Conservation (phyloP, 2,113 vertebrate genomes). For the Burhinus oedicnemus region DNA sequence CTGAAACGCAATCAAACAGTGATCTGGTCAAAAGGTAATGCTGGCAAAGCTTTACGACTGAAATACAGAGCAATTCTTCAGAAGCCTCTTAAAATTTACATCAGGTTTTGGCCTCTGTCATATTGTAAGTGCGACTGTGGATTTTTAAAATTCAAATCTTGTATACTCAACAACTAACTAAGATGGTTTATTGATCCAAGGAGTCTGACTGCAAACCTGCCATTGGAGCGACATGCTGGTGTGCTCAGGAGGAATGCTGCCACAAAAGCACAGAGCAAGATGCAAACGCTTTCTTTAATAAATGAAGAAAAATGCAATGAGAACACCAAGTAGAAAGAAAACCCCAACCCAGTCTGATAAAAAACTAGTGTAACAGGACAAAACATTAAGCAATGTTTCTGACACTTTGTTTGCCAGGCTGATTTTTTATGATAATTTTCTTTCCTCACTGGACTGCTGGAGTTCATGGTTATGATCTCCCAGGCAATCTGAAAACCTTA, state of each 20-base stretch:
- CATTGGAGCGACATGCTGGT: neutral
- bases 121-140: conserved; percentile 3
- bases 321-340: neutral
- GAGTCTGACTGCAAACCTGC: neutral
- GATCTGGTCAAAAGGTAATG: neutral
- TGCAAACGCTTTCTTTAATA: neutral
- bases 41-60: neutral
- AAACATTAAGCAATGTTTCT: conserved; percentile 3
- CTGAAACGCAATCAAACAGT: neutral
- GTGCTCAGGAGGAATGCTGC: neutral
- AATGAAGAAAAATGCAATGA: conserved; percentile 5
- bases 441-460: neutral
- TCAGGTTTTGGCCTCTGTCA: conserved; percentile 1
- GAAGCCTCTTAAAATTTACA: neutral
- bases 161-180: conserved; percentile 30
- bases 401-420: neutral
- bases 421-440: neutral
- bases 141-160: conserved; percentile 52
- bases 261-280: neutral
- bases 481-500: conserved; percentile 25
- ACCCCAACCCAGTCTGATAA: neutral
- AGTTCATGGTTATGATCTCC: neutral
- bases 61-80: neutral
- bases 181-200: conserved; percentile 35
- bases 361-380: neutral